A percentile compares a stretch with the other conserved stretches of the same genome.
phyloP scores from a whole-genome alignment of 2,888 invertebrate species.

The Meta bourneti region DNA sequence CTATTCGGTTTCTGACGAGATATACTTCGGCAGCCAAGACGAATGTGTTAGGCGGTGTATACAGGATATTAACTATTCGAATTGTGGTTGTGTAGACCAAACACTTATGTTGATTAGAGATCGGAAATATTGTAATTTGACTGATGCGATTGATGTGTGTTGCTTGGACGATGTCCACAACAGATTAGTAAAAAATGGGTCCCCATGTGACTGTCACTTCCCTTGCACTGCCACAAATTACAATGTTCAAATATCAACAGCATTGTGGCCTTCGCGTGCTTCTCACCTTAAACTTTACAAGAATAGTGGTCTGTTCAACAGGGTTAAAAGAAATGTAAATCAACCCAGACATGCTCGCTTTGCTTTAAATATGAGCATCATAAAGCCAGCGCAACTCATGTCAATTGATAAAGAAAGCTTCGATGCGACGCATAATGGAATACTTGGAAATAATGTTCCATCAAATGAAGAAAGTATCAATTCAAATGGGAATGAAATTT shows the following conservation, averaged over 20 bases:
- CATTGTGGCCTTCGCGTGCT: constrained; percentile 56
- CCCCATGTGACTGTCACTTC: constrained; percentile 29
- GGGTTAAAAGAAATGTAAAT: too few relatives aligned
- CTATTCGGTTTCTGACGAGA: neutral
- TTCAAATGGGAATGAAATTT: too few relatives aligned
- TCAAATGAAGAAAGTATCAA: too few relatives aligned
- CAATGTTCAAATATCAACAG: constrained; percentile 14
- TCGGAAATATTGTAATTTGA: constrained; percentile 8
- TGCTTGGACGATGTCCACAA: constrained; percentile 26
- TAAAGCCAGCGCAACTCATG: too few relatives aligned
- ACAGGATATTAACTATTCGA: neutral
- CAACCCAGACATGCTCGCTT: too few relatives aligned
- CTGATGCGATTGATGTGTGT: neutral
- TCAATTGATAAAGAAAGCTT: too few relatives aligned
- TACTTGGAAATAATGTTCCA: too few relatives aligned
- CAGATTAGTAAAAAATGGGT: neutral
- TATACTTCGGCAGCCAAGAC: neutral
- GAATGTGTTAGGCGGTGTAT: constrained; percentile 15
- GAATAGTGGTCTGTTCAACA: too few relatives aligned
- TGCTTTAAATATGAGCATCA: too few relatives aligned
- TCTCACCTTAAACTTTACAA: too few relatives aligned
- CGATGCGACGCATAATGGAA: too few relatives aligned
- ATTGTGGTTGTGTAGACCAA: constrained; percentile 43
- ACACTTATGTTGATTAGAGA: neutral
- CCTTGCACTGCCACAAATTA: constrained; percentile 28